Evolutionary conservation across 1,140 invertebrate genomes (phyloP).

Genomic region (Polyergus mexicanus): DNA sequence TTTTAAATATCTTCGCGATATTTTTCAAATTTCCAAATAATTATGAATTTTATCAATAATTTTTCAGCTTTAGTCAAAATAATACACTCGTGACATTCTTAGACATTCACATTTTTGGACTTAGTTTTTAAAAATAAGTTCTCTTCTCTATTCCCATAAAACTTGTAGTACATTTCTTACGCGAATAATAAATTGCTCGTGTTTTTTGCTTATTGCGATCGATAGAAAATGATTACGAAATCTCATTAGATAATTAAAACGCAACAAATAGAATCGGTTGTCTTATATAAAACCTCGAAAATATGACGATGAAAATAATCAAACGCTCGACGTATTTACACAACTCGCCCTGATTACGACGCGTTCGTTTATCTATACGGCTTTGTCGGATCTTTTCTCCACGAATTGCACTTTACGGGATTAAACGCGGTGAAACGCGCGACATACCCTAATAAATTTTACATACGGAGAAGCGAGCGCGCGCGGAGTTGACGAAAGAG

Average conservation of each 20-base stretch:
- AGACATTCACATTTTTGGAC: neutral
- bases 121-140: neutral
- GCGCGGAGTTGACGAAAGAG: slow-evolving; percentile 11
- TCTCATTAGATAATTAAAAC: slow-evolving; percentile 25
- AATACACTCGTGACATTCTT: neutral
- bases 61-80: neutral
- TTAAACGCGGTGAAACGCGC: slow-evolving; percentile 37
- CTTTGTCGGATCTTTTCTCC: neutral
- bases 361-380: slow-evolving; percentile 9
- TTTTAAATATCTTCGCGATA: neutral
- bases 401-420: slow-evolving; percentile 48
- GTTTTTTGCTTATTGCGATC: neutral
- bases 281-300: slow-evolving; percentile 5
- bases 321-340: neutral
- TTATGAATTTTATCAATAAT: neutral
- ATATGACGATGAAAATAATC: slow-evolving; percentile 31
- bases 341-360: neutral
- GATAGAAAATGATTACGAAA: neutral
- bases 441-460: slow-evolving; percentile 54
- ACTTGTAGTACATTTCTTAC: neutral
- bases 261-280: slow-evolving; percentile 26
- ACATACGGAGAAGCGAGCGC: slow-evolving; percentile 18
- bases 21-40: neutral
- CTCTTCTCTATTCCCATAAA: neutral
- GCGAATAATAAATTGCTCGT: neutral